Percentiles rank a stretch among this genome's conserved stretches.
phyloP scores from a whole-genome alignment of 2,888 invertebrate species.

The Oligia latruncula region DNA sequence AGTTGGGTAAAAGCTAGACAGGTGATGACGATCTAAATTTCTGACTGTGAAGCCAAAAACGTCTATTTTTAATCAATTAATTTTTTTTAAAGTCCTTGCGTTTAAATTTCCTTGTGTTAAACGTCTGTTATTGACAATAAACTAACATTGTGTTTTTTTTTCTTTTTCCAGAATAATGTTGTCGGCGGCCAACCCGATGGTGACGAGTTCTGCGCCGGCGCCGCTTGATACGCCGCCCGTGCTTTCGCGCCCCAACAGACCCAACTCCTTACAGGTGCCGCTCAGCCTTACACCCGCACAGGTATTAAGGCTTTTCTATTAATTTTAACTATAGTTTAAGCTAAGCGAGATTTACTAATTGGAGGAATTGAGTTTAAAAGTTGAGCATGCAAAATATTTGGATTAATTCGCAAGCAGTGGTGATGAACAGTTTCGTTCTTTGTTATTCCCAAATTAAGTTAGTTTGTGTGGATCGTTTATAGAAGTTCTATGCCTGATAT shows the following conservation, averaged over 20 bases:
- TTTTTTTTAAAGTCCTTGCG: not conserved
- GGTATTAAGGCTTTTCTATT: slow-evolving; percentile 68
- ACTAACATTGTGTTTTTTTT: not conserved
- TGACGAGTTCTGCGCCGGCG: slow-evolving; percentile 72
- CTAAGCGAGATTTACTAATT: not conserved
- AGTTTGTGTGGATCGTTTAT: too few relatives aligned
- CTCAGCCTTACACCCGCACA: slow-evolving; percentile 89
- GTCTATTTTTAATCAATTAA: not conserved
- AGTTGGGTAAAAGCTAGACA: not conserved
- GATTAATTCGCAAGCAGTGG: not conserved
- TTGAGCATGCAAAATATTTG: not conserved
- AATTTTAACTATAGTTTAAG: not conserved
- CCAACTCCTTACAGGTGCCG: slow-evolving; percentile 93
- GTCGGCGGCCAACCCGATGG: slow-evolving; percentile 87
- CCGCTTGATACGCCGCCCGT: slow-evolving; percentile 83
- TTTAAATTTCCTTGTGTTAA: not conserved
- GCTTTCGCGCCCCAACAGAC: slow-evolving; percentile 90
- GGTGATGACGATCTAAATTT: not conserved
- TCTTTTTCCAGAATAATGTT: slow-evolving; percentile 85
- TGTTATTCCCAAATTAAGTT: not conserved
- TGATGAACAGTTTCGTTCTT: not conserved
- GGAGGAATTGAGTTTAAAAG: not conserved
- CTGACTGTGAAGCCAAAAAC: not conserved
- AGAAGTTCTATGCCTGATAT: not conserved
- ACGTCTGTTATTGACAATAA: not conserved